Percentiles rank a stretch among this genome's conserved stretches.
Conservation (phyloP, 2,888 invertebrate genomes). For the Melieria picta region DNA sequence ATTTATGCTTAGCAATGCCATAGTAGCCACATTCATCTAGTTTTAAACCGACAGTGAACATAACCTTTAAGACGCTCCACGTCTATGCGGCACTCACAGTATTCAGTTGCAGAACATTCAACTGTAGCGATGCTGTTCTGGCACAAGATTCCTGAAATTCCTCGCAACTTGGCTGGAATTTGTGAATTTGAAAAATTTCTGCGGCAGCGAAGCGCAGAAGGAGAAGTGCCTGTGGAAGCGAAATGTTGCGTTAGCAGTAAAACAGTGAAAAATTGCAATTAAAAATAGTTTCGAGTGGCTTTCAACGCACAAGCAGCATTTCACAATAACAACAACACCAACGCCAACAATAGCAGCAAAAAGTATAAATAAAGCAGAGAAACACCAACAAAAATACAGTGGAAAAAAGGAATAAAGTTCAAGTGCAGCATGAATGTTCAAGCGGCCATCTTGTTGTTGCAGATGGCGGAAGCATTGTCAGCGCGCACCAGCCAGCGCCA, state of each 20-base stretch:
- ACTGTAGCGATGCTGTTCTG: too few relatives aligned
- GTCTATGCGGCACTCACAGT: too few relatives aligned
- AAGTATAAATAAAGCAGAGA: too few relatives aligned
- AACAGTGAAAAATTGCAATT: conserved; percentile 52
- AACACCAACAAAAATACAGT: too few relatives aligned
- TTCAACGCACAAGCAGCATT: neutral
- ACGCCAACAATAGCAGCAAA: too few relatives aligned
- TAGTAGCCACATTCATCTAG: too few relatives aligned
- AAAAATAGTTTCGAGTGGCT: conserved; percentile 59
- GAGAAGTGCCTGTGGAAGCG: conserved; percentile 40
- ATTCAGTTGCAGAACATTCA: too few relatives aligned
- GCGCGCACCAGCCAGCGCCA: neutral
- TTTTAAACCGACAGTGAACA: too few relatives aligned
- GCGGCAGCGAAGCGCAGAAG: conserved; percentile 23
- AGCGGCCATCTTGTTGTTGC: conserved; percentile 53
- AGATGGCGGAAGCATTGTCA: neutral
- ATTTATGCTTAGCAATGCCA: too few relatives aligned
- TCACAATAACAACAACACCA: conserved; percentile 9
- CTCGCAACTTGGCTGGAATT: conserved; percentile 1
- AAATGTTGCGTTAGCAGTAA: conserved; percentile 26
- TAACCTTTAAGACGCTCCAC: too few relatives aligned
- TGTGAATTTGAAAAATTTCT: conserved; percentile 17
- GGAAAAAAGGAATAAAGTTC: conserved; percentile 47
- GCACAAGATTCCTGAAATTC: too few relatives aligned
- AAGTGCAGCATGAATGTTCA: conserved; percentile 46